Evolutionary conservation across 2,888 invertebrate species (phyloP), one percentile per base, ranked within the genome.

Genomic region (Bhutanitis thaidina): DNA sequence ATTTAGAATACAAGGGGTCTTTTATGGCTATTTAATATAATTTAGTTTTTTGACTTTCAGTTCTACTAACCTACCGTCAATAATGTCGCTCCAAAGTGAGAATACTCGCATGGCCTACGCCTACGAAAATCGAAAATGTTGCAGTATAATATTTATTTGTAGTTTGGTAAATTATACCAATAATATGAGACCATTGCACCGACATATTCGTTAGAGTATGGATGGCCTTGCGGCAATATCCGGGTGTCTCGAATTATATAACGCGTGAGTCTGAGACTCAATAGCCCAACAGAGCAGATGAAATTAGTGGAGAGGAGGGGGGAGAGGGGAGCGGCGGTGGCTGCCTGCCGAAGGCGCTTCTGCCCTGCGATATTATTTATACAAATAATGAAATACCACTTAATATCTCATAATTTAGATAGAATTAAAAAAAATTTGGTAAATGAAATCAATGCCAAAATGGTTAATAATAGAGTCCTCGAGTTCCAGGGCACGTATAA

Each of bases 161-260:
- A 15, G 13, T n/a, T 25, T 27, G 5, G 27, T 27, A 16, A 9
- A 10, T 25, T 37, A 15, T 39, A 41, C 35, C 44, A 39, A 43
- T 46, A 39, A 43, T 49, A 60, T 48, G 47, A 58, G 55, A 62
- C 55, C 60, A 62, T 56, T 77, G 69, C 67, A 72, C 52, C 54
- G 53, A 65, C 64, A 70, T 67, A 61, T 61, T 66, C 62, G 58
- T 58, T 58, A 35, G 57, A 61, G 65, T 74, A 76, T 63, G 57
- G 62, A 57, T 75, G 80, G 77, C 83, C 82, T 84, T 82, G 83
- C 56, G 61, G 62, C 61, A 60, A 77, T 69, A 81, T 86, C 85
- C 86, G 85, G 86, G 84, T 85, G 65, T 69, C 60, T 72, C 62
- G 58, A 58, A 71, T 84, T 84, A 84, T 77, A 70, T 76, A 80